Evolutionary conservation across 2,888 invertebrate species (phyloP).

Genomic region (Agapostemon virescens): DNA sequence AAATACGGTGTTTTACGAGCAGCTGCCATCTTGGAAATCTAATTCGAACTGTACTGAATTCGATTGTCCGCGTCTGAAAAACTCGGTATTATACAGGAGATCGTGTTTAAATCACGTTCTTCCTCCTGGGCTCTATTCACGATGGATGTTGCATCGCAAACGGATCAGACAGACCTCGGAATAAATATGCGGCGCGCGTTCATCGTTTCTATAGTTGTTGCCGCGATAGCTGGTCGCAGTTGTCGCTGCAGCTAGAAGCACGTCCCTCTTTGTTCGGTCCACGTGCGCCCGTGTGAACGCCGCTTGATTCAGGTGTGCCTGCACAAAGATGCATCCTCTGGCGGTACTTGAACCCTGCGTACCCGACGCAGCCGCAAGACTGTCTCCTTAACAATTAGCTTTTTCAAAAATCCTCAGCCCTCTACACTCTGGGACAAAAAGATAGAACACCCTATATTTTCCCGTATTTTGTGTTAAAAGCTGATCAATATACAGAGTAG

Average conservation of each 20-base stretch:
- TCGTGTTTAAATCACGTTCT: slow-evolving; percentile 30
- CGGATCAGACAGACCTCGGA: slow-evolving; percentile 46
- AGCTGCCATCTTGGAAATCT: slow-evolving; percentile 12
- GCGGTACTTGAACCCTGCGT: slow-evolving; percentile 52
- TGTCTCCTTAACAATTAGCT: slow-evolving; percentile 31
- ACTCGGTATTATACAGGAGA: slow-evolving; percentile 32
- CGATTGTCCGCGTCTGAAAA: slow-evolving; percentile 9
- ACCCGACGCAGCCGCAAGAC: slow-evolving; percentile 14
- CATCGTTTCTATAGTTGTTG: slow-evolving; percentile 47
- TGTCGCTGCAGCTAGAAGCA: slow-evolving; percentile 10
- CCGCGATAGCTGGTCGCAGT: slow-evolving; percentile 27
- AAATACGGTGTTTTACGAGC: background rate
- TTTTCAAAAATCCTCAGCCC: slow-evolving; percentile 2
- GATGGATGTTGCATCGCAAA: slow-evolving; percentile 52
- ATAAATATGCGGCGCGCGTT: slow-evolving; percentile 61
- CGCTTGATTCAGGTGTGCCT: slow-evolving; percentile 66
- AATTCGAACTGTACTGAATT: slow-evolving; percentile 4
- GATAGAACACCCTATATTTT: too few relatives aligned
- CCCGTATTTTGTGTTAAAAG: too few relatives aligned
- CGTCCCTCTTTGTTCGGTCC: slow-evolving; percentile 55
- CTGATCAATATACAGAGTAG: too few relatives aligned
- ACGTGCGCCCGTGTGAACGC: slow-evolving; percentile 58
- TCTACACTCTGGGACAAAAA: too few relatives aligned
- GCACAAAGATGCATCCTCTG: slow-evolving; percentile 67
- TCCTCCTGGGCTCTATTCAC: slow-evolving; percentile 33